Evolutionary conservation across 2,888 invertebrate species (phyloP).

Genomic region (Netelia melanura): DNA sequence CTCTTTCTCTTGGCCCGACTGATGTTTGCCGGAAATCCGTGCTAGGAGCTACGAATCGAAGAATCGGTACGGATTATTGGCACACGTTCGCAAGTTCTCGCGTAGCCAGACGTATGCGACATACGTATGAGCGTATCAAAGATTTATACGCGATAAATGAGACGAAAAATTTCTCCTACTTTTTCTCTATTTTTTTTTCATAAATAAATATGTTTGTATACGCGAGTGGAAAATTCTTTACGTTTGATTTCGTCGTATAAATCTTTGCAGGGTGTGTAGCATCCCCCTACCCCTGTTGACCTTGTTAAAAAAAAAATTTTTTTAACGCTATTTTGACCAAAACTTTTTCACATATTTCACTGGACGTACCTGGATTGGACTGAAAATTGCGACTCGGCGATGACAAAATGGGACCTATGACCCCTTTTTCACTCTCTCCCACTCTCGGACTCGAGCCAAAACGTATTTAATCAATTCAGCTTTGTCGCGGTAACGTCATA

Average conservation of each 20-base stretch:
- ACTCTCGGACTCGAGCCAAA: neutral
- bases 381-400: too few species aligned
- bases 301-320: neutral
- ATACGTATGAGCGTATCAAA: neutral
- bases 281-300: neutral
- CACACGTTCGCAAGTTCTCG: constrained; percentile 53
- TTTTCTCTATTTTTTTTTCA: neutral
- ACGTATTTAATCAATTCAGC: neutral
- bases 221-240: too few species aligned
- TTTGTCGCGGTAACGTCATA: constrained; percentile 1
- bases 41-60: constrained; percentile 57
- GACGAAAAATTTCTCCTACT: neutral
- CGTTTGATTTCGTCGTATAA: neutral
- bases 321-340: neutral
- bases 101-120: constrained; percentile 25
- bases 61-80: constrained; percentile 58
- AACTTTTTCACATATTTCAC: constrained; percentile 3
- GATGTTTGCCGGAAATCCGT: constrained; percentile 56
- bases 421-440: neutral
- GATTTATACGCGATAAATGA: constrained; percentile 44
- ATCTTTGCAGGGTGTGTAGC: neutral
- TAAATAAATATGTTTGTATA: neutral
- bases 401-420: neutral
- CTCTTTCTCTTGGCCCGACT: constrained; percentile 22
- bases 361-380: neutral